A percentile compares a stretch with the other conserved stretches of the same genome.
Evolutionary conservation across 2,888 invertebrate genomes (phyloP).

Genomic region (Cheilosia grossa): DNA sequence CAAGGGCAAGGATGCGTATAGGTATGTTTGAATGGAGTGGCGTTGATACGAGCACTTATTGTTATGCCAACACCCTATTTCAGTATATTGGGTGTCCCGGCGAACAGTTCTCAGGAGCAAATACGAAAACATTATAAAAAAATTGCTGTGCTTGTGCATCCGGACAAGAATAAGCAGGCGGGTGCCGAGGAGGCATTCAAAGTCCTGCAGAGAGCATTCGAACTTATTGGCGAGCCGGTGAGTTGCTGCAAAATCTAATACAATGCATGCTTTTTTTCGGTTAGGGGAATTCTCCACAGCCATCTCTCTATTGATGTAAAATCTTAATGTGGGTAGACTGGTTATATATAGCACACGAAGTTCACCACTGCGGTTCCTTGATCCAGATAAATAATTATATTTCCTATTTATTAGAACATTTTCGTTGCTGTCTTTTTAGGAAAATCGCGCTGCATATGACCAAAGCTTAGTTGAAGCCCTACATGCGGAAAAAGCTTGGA

Average conservation of each 20-base stretch:
- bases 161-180: slow-evolving; percentile 97
- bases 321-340: too few relatives aligned
- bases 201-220: slow-evolving; percentile 97
- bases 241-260: slow-evolving; percentile 61
- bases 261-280: not conserved
- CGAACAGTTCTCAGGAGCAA: slow-evolving; percentile 95
- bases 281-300: too few relatives aligned
- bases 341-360: too few relatives aligned
- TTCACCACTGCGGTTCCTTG: too few relatives aligned
- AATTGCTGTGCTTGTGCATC: slow-evolving; percentile 97
- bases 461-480: slow-evolving; percentile 89
- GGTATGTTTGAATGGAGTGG: slow-evolving; percentile 83
- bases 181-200: slow-evolving; percentile 98
- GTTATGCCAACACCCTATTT: slow-evolving; percentile 47
- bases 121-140: slow-evolving; percentile 97
- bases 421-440: slow-evolving; percentile 83
- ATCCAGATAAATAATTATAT: too few relatives aligned
- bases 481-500: slow-evolving; percentile 94
- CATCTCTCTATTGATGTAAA: too few relatives aligned
- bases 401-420: not conserved
- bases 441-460: slow-evolving; percentile 89
- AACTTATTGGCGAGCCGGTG: slow-evolving; percentile 95
- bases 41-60: not conserved
- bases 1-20: slow-evolving; percentile 98
- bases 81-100: slow-evolving; percentile 94